Evolutionary conservation across 2,113 vertebrate species (phyloP).

Genomic region (Dryoscopus gambensis): DNA sequence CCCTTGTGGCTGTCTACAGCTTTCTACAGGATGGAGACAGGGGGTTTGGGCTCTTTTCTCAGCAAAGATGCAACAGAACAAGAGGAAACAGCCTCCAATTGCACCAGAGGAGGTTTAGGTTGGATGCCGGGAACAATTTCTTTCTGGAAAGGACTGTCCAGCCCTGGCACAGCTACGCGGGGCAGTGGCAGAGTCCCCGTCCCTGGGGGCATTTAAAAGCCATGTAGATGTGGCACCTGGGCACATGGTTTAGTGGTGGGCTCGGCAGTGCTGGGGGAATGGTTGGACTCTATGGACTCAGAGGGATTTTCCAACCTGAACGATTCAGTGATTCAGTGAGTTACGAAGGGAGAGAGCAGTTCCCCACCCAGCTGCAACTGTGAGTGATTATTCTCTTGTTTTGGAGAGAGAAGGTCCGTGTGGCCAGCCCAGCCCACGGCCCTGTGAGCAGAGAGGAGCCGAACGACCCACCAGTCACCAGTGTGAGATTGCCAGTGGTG

Average conservation of each 20-base stretch:
- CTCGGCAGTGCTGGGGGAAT: too few relatives aligned
- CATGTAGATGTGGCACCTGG: rapidly evolving
- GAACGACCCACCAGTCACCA: too few relatives aligned
- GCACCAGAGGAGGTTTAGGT: neutral
- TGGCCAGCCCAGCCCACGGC: rapidly evolving
- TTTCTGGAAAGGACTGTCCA: neutral
- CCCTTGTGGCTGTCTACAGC: neutral
- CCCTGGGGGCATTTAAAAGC: neutral
- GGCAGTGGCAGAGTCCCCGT: neutral
- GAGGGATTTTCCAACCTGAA: neutral
- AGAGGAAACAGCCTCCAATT: neutral
- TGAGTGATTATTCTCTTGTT: rapidly evolving
- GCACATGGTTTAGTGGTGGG: neutral
- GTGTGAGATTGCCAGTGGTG: rapidly evolving
- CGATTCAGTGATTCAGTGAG: rapidly evolving
- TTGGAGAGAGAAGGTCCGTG: rapidly evolving
- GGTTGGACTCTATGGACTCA: neutral
- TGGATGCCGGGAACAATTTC: too few relatives aligned
- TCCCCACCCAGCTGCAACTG: neutral
- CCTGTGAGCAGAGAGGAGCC: rapidly evolving
- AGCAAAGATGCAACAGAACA: neutral
- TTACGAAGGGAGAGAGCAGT: too few relatives aligned
- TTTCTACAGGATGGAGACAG: neutral
- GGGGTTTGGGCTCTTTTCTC: neutral
- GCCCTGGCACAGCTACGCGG: neutral